A percentile compares a stretch with the other conserved stretches of the same genome.
These are phyloP conservation scores for Cinclus mexicanus DNA, from an alignment of 2,113 vertebrate species.

Conservation along the genomic window DNA sequence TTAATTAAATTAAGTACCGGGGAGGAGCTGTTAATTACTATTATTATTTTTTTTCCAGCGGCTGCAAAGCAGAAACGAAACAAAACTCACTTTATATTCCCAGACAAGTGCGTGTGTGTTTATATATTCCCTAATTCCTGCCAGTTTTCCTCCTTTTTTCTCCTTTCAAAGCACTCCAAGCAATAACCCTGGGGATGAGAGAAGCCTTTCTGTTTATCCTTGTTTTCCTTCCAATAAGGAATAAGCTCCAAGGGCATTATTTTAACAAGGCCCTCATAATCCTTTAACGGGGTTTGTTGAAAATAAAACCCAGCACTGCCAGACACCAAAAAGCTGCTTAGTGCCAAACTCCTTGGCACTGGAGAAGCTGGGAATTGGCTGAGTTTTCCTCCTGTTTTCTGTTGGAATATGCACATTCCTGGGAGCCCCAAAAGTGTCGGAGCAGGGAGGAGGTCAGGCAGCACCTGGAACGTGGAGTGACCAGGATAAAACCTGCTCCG, in stretches of 20 bases:
- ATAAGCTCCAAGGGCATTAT: slow-evolving; percentile 40
- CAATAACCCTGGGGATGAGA: slow-evolving; percentile 6
- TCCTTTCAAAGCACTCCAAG: slow-evolving; percentile 18
- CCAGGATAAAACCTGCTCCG: not conserved
- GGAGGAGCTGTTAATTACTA: not conserved
- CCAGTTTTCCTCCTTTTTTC: slow-evolving; percentile 5
- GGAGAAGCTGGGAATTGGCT: not conserved
- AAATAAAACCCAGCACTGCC: slow-evolving; percentile 38
- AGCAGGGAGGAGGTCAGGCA: not conserved
- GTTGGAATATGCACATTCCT: not conserved
- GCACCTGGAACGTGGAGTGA: not conserved
- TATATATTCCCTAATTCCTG: slow-evolving; percentile 15
- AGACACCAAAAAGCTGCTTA: slow-evolving; percentile 40
- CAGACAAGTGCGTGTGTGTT: not conserved
- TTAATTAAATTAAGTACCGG: slow-evolving; percentile 21
- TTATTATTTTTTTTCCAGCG: not conserved
- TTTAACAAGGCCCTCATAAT: slow-evolving; percentile 60
- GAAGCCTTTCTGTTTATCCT: slow-evolving; percentile 24
- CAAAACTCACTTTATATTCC: slow-evolving; percentile 44
- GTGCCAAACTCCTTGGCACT: slow-evolving; percentile 41
- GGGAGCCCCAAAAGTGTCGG: not conserved
- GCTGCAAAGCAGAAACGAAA: slow-evolving; percentile 43
- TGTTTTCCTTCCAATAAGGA: slow-evolving; percentile 23
- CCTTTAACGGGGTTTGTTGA: slow-evolving; percentile 30
- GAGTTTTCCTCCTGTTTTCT: not conserved